These are phyloP conservation scores for Manis javanica DNA, from an alignment of 2,797 vertebrate genomes.

Conservation along the genomic window DNA sequence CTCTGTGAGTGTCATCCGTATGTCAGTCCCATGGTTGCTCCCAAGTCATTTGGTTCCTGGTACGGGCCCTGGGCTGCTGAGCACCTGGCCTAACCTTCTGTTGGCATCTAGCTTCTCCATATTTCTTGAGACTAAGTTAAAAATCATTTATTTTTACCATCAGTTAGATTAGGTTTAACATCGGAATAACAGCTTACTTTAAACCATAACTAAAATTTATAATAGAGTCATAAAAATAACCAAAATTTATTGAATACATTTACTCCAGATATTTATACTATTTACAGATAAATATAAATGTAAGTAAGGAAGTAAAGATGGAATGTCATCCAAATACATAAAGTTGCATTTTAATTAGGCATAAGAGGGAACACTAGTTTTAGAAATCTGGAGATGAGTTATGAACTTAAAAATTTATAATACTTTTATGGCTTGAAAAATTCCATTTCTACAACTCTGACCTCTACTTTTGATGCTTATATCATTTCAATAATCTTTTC, in stretches of 20 bases:
- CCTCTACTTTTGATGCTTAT: background rate
- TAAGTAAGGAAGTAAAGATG: background rate
- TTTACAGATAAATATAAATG: slow-evolving; percentile 15
- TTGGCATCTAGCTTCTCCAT: background rate
- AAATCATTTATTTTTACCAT: background rate
- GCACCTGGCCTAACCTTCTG: background rate
- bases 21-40: background rate
- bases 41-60: background rate
- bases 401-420: background rate
- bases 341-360: slow-evolving; percentile 15
- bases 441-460: slow-evolving; percentile 11
- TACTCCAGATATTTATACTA: background rate
- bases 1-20: background rate
- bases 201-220: background rate
- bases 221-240: background rate
- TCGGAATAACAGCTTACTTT: background rate
- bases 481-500: background rate
- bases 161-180: background rate
- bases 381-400: background rate
- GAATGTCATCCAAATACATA: background rate
- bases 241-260: background rate
- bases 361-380: background rate
- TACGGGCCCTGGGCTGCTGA: background rate
- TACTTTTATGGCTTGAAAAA: slow-evolving; percentile 19
- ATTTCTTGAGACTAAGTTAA: background rate